Evolutionary conservation across 2,797 vertebrate genomes (phyloP).

Genomic region (Fistularia commersonii): DNA sequence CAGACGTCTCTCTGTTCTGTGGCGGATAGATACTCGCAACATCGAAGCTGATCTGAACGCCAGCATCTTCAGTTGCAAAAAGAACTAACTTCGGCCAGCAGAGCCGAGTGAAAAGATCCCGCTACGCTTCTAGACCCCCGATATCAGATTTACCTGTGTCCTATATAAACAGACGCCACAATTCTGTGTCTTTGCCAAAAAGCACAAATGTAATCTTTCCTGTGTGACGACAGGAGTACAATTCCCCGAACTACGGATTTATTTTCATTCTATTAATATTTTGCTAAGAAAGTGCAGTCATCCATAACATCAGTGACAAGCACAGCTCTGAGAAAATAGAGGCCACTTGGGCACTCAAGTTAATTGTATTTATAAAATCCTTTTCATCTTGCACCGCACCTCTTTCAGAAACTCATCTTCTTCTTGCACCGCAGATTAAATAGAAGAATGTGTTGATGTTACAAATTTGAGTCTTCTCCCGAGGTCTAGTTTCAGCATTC

Average conservation of each 20-base stretch:
- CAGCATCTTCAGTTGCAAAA: too few species aligned
- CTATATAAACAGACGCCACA: slow-evolving; percentile 34
- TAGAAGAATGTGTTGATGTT: slow-evolving; percentile 29
- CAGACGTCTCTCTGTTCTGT: too few species aligned
- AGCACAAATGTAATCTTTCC: slow-evolving; percentile 40
- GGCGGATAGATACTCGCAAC: too few species aligned
- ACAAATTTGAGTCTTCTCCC: slow-evolving; percentile 17
- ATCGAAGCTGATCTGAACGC: too few species aligned
- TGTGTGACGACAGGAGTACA: slow-evolving; percentile 27
- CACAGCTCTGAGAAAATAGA: slow-evolving; percentile 34
- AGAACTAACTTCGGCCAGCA: too few species aligned
- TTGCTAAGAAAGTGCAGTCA: slow-evolving; percentile 51
- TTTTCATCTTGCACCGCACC: slow-evolving; percentile 46
- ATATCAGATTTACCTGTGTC: slow-evolving; percentile 27
- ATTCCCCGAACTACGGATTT: slow-evolving; percentile 57
- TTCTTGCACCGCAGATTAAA: slow-evolving; percentile 25
- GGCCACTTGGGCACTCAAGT: slow-evolving; percentile 25
- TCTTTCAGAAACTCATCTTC: slow-evolving; percentile 33
- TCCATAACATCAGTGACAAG: slow-evolving; percentile 43
- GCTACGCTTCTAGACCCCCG: slow-evolving; percentile 16
- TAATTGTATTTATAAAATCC: slow-evolving; percentile 57
- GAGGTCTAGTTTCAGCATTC: slow-evolving; percentile 6
- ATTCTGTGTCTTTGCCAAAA: slow-evolving; percentile 32
- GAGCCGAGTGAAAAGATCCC: too few species aligned
- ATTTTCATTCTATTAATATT: slow-evolving; percentile 60